phyloP scores from a whole-genome alignment of 1,140 invertebrate genomes.

The Pomacea maculata region DNA sequence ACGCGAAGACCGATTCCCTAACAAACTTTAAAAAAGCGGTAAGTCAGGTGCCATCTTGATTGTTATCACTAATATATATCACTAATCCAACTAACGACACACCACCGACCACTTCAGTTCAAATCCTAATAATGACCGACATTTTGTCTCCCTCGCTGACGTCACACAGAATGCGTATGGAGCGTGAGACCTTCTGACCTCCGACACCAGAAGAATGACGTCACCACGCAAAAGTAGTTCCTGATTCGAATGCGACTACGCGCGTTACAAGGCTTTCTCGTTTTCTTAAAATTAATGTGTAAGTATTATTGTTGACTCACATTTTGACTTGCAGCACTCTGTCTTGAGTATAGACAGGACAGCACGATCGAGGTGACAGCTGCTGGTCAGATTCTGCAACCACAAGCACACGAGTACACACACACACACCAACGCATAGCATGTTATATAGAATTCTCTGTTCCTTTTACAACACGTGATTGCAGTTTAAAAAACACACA shows the following conservation, averaged over 20 bases:
- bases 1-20: too few relatives aligned
- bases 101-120: too few relatives aligned
- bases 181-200: too few relatives aligned
- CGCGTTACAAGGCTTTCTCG: not conserved
- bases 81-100: too few relatives aligned
- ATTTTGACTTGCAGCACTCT: not conserved
- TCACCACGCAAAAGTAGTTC: not conserved
- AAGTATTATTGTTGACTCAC: not conserved
- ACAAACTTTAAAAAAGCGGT: too few relatives aligned
- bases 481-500: not conserved
- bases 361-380: not conserved
- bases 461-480: not conserved
- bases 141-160: too few relatives aligned
- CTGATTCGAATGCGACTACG: not conserved
- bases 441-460: not conserved
- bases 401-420: not conserved
- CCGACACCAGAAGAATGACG: too few relatives aligned
- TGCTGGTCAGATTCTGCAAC: not conserved
- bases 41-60: too few relatives aligned
- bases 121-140: too few relatives aligned
- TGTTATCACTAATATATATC: too few relatives aligned
- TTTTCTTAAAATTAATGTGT: too few relatives aligned
- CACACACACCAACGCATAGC: not conserved
- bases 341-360: not conserved
- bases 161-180: too few relatives aligned